phyloP scores from a whole-genome alignment of 2,113 vertebrate genomes.

The Plotosus lineatus region DNA sequence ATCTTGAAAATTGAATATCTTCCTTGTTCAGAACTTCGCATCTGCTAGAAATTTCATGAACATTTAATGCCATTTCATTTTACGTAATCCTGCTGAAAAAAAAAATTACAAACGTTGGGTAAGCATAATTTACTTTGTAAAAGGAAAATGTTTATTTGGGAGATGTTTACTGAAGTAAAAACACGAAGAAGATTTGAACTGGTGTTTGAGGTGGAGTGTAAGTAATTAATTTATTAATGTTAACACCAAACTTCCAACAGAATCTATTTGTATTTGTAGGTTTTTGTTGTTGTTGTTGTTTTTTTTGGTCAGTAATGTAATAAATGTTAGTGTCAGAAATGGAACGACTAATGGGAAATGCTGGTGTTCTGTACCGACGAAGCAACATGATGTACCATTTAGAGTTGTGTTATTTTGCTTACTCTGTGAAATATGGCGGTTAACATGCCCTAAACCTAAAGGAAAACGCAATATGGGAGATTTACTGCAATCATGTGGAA shows the following conservation, averaged over 20 bases:
- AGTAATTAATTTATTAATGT: background rate
- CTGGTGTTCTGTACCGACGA: background rate
- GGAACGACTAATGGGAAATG: background rate
- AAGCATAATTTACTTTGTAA: too few relatives aligned
- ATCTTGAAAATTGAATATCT: too few relatives aligned
- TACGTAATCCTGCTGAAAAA: too few relatives aligned
- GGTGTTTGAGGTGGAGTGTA: background rate
- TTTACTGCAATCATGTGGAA: background rate
- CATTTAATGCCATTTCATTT: too few relatives aligned
- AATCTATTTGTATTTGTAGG: background rate
- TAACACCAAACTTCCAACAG: background rate
- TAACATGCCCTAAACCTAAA: background rate
- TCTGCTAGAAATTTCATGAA: too few relatives aligned
- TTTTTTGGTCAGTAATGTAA: too few relatives aligned
- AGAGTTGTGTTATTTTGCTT: background rate
- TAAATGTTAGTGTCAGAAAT: background rate
- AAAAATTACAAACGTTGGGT: too few relatives aligned
- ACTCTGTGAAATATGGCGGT: constrained; percentile 7
- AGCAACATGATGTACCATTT: background rate
- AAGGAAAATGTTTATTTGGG: too few relatives aligned
- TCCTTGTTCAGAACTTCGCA: too few relatives aligned
- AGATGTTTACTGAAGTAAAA: background rate
- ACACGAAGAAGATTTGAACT: background rate
- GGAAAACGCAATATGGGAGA: constrained; percentile 15
- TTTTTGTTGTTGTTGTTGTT: background rate